Conservation (phyloP, 2,797 vertebrate species). For the Argya squamiceps region DNA sequence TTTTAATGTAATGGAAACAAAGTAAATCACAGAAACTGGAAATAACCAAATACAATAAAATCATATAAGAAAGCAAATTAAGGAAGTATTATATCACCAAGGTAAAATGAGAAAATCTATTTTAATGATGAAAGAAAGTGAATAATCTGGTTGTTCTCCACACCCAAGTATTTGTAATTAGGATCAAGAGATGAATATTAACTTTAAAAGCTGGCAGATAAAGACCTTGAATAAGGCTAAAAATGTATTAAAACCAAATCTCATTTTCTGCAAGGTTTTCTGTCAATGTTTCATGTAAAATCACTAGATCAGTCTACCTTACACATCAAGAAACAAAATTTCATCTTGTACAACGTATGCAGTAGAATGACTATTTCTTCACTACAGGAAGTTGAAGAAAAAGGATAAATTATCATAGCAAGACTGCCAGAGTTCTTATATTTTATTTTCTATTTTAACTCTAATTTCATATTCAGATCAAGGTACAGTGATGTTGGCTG, state of each 20-base stretch:
- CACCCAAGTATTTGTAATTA: background rate
- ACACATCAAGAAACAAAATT: background rate
- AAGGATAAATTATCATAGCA: background rate
- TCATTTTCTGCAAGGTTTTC: background rate
- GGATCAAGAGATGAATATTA: background rate
- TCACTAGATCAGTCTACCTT: background rate
- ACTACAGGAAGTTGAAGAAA: background rate
- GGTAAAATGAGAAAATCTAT: background rate
- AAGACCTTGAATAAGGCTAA: background rate
- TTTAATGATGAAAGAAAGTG: background rate
- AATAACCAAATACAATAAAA: background rate
- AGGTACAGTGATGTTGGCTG: background rate
- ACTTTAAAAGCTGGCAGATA: background rate
- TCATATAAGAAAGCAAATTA: background rate
- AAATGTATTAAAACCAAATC: background rate
- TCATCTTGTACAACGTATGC: background rate
- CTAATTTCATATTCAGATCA: background rate
- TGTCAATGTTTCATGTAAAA: background rate
- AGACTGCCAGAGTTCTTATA: background rate
- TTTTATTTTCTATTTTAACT: background rate
- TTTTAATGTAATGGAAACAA: background rate
- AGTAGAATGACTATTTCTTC: background rate
- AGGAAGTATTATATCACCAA: background rate
- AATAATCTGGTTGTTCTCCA: background rate
- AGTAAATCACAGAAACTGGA: background rate